These are phyloP conservation scores for Eunapius fragilis DNA, from an alignment of 37 sponge, comb jelly and placozoan genomes.

Conservation along the genomic window DNA sequence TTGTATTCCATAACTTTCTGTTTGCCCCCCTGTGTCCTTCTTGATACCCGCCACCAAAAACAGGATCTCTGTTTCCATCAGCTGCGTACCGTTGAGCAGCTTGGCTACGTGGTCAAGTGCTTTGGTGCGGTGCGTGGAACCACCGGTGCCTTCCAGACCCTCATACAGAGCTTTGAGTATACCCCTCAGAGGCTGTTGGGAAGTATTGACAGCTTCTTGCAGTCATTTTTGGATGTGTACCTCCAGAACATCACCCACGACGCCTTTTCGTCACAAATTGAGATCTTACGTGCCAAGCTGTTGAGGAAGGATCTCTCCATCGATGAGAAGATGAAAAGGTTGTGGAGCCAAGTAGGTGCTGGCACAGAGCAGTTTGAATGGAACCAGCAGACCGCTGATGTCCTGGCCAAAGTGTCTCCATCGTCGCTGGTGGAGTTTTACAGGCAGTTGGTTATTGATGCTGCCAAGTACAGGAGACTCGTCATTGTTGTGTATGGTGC, in stretches of 20 bases:
- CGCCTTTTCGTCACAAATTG: background rate
- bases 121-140: background rate
- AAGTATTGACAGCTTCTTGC: conserved; percentile 51
- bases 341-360: conserved; percentile 55
- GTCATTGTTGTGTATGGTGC: conserved; percentile 55
- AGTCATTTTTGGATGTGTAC: background rate
- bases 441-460: conserved; percentile 15
- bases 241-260: background rate
- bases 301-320: conserved; percentile 39
- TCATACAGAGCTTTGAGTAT: conserved; percentile 73
- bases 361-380: conserved; percentile 59
- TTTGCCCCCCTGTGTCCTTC: no score
- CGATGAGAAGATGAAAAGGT: conserved; percentile 18
- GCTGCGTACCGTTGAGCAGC: conserved; percentile 79
- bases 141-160: conserved; percentile 26
- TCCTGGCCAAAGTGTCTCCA: conserved; percentile 3
- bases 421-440: conserved; percentile 47
- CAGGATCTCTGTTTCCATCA: conserved; percentile 78
- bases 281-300: conserved; percentile 12
- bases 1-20: no score
- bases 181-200: conserved; percentile 38
- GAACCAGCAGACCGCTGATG: conserved; percentile 11
- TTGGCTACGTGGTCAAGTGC: conserved; percentile 84
- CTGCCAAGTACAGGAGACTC: conserved; percentile 7
- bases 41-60: no score